Conservation (phyloP, 53 echinoderm and acorn worm genomes). For the Paelopatides confundens region DNA sequence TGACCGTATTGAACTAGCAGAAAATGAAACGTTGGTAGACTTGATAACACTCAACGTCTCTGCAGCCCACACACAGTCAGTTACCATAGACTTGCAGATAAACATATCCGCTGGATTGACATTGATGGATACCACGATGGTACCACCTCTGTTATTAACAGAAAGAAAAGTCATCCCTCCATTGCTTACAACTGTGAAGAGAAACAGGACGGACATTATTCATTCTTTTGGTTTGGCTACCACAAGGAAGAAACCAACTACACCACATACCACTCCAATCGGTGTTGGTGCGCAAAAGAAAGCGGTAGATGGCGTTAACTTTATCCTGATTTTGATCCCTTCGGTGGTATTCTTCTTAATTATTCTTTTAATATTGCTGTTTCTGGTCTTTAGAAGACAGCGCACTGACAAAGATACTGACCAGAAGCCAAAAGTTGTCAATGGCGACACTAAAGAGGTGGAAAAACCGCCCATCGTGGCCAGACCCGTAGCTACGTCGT, state of each 20-base stretch:
- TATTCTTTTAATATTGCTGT: slow-evolving; percentile 1
- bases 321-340: not conserved
- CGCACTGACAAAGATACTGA: not conserved
- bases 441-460: not conserved
- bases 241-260: not conserved
- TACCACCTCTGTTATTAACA: slow-evolving; percentile 2
- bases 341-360: slow-evolving; percentile 3
- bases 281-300: not conserved
- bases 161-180: not conserved
- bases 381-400: slow-evolving; percentile 18
- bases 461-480: slow-evolving; percentile 3
- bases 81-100: slow-evolving; percentile 40
- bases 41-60: slow-evolving; percentile 64
- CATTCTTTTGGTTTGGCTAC: slow-evolving; percentile 23
- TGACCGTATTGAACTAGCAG: slow-evolving; percentile 66
- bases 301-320: slow-evolving; percentile 7
- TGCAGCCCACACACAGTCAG: slow-evolving; percentile 74
- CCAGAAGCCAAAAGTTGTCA: not conserved
- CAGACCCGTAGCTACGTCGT: slow-evolving; percentile 61
- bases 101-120: slow-evolving; percentile 58
- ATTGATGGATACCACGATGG: slow-evolving; percentile 53
- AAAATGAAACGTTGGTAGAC: slow-evolving; percentile 77
- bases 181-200: not conserved
- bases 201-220: not conserved
- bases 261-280: not conserved